phyloP scores from a whole-genome alignment of 2,113 vertebrate species.

The Paratilapia polleni region DNA sequence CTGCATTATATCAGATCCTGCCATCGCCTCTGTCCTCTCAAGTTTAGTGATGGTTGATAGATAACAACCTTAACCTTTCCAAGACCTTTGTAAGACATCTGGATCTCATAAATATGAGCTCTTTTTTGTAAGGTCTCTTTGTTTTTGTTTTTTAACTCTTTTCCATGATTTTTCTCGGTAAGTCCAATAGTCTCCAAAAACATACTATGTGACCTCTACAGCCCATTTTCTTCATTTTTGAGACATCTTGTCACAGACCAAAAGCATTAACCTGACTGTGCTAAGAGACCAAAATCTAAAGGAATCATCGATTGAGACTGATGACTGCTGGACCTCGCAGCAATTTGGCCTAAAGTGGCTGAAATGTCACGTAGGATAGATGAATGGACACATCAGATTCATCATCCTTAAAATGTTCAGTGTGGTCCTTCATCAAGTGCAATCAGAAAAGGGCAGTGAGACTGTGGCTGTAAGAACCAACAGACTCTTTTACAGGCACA shows the following conservation, averaged over 20 bases:
- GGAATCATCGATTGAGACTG: background rate
- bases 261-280: background rate
- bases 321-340: background rate
- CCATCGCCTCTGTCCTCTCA: background rate
- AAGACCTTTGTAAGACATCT: background rate
- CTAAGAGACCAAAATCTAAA: background rate
- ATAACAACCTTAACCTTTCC: background rate
- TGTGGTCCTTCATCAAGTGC: slow-evolving; percentile 1
- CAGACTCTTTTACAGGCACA: background rate
- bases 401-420: background rate
- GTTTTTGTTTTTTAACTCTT: too few species aligned
- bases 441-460: slow-evolving; percentile 14
- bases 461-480: background rate
- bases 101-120: background rate
- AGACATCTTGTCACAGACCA: background rate
- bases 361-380: background rate
- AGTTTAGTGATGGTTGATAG: background rate
- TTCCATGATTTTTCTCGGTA: background rate
- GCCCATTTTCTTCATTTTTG: background rate
- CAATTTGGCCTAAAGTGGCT: background rate
- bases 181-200: background rate
- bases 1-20: background rate
- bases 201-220: background rate
- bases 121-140: background rate
- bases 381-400: background rate